phyloP scores from a whole-genome alignment of 2,113 vertebrate species.

The Ptychochromis oligacanthus region DNA sequence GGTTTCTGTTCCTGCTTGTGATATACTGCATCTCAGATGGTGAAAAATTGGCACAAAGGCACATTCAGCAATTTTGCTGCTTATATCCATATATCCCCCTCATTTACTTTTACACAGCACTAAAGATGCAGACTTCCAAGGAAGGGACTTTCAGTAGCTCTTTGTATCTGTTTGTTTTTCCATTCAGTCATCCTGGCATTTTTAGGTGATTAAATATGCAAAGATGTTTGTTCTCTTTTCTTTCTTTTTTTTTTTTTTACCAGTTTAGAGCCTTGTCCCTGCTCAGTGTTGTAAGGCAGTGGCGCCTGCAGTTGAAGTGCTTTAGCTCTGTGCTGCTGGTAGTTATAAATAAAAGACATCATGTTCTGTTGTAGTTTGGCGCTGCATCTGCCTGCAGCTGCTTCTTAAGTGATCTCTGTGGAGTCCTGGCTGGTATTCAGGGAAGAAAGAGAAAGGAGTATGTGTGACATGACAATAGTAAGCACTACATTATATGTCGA shows the following conservation, averaged over 20 bases:
- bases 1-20: not conserved
- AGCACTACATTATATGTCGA: not conserved
- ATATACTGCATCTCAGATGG: not conserved
- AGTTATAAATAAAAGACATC: conserved; percentile 63
- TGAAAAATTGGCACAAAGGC: not conserved
- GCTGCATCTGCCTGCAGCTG: conserved; percentile 44
- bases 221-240: conserved; percentile 9
- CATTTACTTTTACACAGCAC: not conserved
- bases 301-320: conserved; percentile 34
- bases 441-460: conserved; percentile 1
- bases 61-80: not conserved
- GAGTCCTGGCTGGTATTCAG: conserved; percentile 31
- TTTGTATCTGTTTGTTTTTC: conserved; percentile 20
- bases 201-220: conserved; percentile 43
- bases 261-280: not conserved
- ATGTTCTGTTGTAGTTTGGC: conserved; percentile 52
- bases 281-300: conserved; percentile 17
- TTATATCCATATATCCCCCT: not conserved
- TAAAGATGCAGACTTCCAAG: not conserved
- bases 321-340: conserved; percentile 35
- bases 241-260: not conserved
- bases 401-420: conserved; percentile 47
- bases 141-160: not conserved
- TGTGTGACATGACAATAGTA: conserved; percentile 6
- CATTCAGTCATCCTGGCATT: not conserved